These are phyloP conservation scores for Typhlomys cinereus DNA, from an alignment of 2,113 vertebrate species.

Conservation along the genomic window DNA sequence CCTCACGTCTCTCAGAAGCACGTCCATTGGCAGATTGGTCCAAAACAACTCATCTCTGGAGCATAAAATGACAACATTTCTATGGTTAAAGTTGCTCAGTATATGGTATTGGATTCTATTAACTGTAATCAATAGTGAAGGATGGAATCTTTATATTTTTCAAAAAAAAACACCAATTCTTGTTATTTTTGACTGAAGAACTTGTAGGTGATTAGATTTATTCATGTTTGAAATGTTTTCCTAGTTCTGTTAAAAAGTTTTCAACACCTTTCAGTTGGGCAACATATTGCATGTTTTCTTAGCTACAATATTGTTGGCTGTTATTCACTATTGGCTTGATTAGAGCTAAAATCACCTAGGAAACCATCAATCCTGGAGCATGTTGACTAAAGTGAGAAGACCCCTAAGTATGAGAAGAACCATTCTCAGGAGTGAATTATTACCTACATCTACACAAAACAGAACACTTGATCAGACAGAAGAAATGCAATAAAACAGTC, in stretches of 20 bases:
- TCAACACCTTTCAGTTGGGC: background rate
- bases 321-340: too few relatives aligned
- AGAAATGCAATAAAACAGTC: background rate
- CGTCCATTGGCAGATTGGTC: fast-evolving
- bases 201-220: background rate
- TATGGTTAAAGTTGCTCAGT: background rate
- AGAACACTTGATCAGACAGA: background rate
- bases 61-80: background rate
- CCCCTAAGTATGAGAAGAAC: background rate
- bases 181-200: background rate
- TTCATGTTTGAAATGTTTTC: background rate
- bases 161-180: background rate
- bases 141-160: background rate
- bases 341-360: background rate
- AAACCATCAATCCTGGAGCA: too few relatives aligned
- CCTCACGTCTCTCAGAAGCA: background rate
- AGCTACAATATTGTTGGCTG: background rate
- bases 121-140: background rate
- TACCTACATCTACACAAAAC: background rate
- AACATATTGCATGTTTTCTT: background rate
- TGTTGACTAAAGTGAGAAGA: background rate
- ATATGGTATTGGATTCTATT: background rate
- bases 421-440: background rate
- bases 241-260: background rate
- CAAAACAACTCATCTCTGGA: background rate